Conservation (phyloP, 92 coral and sea anemone genomes). For the Palythoa grandiflora region DNA sequence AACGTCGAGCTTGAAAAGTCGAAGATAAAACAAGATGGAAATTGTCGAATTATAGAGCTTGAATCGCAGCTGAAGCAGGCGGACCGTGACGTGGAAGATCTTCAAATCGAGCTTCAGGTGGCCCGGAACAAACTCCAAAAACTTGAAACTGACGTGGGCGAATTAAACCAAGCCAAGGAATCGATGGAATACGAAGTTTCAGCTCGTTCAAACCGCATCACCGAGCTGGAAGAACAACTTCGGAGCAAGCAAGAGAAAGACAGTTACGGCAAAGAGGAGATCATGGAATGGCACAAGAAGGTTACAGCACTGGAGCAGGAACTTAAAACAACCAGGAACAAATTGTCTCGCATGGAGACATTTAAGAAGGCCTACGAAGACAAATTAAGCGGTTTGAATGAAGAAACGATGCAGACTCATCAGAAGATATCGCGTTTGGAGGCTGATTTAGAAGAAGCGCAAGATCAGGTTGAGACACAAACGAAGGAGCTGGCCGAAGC, state of each 20-base stretch:
- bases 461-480: constrained; percentile 53
- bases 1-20: constrained; percentile 67
- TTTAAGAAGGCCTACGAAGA: constrained; percentile 70
- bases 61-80: constrained; percentile 43
- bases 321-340: constrained; percentile 82
- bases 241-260: constrained; percentile 58
- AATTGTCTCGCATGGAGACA: constrained; percentile 75
- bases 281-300: constrained; percentile 74
- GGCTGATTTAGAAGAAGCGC: constrained; percentile 54
- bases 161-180: constrained; percentile 59
- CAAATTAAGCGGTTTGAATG: constrained; percentile 58
- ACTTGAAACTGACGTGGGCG: constrained; percentile 69
- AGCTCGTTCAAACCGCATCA: constrained; percentile 63
- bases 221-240: constrained; percentile 63
- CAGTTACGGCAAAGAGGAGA: constrained; percentile 63
- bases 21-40: constrained; percentile 71
- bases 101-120: constrained; percentile 74
- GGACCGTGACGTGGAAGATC: constrained; percentile 77
- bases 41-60: constrained; percentile 31
- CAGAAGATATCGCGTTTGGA: constrained; percentile 64
- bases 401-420: constrained; percentile 62
- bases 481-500: constrained; percentile 59
- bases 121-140: constrained; percentile 77
- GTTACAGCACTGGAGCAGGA: constrained; percentile 85
- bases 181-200: constrained; percentile 57